Base-by-base conservation (phyloP, 2,888 invertebrate species). In the Parnassius mnemosyne region DNA sequence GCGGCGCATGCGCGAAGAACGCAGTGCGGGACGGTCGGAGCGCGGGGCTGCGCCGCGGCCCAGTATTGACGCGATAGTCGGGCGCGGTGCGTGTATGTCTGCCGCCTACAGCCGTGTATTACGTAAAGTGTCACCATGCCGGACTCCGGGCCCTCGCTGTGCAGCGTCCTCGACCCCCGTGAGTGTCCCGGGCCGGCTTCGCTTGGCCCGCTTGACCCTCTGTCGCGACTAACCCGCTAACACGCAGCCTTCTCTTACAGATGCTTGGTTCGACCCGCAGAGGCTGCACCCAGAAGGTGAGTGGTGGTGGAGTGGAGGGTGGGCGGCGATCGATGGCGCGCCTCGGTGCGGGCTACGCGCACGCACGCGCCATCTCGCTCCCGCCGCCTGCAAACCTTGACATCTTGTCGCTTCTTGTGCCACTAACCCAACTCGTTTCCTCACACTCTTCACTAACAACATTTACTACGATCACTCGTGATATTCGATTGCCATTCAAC, bases 191-290 rank as follows among this genome's bases (percentile, higher is more conserved):
- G 63, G 68, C 69, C 68, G 67, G 71, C 77, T 78, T 73, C 70
- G 74, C 79, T 77, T 75, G 79, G 13, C 78, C 75, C 72, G 81
- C 83, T 82, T 85, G 72, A 78, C 80, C 80, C 43, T 71, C 84
- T 87, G 80, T 89, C 89, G 90, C 89, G 80, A 91, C 91, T 90
- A 89, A 91, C 90, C 87, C 89, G 88, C 90, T 91, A 90, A 90
- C 90, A 80, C 88, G 85, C 87, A 81, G 87, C 87, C 87, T 88
- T 93, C 92, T 91, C 92, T 95, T 96, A 80, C 96, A 97, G 97
- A 96, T 95, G 95, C 96, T 93, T 97, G 97, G 97, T 97, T 97
- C 94, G 96, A 96, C 90, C 97, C 97, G 82, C 96, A 96, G 92
- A 95, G 96, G 92, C 95, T 97, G 92, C 96, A 97, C 92, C 97